Percentiles rank a stretch among this genome's conserved stretches.
These are phyloP conservation scores for Pectinophora gossypiella DNA, from an alignment of 1,140 invertebrate species.

Conservation along the genomic window DNA sequence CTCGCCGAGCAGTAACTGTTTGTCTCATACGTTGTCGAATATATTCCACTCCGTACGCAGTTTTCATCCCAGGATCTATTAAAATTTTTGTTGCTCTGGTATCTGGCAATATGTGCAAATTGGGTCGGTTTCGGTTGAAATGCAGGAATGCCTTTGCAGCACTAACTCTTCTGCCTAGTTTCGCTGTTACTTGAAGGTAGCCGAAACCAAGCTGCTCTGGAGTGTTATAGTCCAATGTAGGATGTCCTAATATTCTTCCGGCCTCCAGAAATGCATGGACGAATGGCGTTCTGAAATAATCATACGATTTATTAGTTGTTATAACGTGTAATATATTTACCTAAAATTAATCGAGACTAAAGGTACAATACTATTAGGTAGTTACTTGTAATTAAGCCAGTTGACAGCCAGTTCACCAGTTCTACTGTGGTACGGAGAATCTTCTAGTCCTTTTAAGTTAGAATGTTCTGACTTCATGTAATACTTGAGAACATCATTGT, in stretches of 20 bases:
- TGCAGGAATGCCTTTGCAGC: constrained; percentile 75
- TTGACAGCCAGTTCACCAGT: constrained; percentile 64
- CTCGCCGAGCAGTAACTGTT: constrained; percentile 74
- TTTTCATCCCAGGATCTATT: constrained; percentile 70
- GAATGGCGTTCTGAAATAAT: constrained; percentile 41
- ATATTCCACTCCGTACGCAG: constrained; percentile 78
- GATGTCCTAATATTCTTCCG: constrained; percentile 68
- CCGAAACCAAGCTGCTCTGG: constrained; percentile 66
- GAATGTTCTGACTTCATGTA: constrained; percentile 64
- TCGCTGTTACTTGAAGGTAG: constrained; percentile 78
- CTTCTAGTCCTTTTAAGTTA: constrained; percentile 50
- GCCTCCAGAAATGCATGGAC: constrained; percentile 71
- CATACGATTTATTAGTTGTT: background rate
- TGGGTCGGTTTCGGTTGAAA: constrained; percentile 75
- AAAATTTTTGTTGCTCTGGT: constrained; percentile 76
- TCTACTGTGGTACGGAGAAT: constrained; percentile 67
- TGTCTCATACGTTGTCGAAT: constrained; percentile 42
- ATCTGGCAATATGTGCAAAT: constrained; percentile 78
- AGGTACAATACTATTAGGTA: background rate
- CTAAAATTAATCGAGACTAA: background rate
- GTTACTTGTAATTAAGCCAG: constrained; percentile 26
- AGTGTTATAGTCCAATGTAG: constrained; percentile 56
- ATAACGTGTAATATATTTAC: background rate
- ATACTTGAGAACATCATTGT: constrained; percentile 26
- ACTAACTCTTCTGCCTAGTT: constrained; percentile 47